Base-by-base conservation (phyloP, 1,140 invertebrate genomes). In the Lepidurus arcticus region DNA sequence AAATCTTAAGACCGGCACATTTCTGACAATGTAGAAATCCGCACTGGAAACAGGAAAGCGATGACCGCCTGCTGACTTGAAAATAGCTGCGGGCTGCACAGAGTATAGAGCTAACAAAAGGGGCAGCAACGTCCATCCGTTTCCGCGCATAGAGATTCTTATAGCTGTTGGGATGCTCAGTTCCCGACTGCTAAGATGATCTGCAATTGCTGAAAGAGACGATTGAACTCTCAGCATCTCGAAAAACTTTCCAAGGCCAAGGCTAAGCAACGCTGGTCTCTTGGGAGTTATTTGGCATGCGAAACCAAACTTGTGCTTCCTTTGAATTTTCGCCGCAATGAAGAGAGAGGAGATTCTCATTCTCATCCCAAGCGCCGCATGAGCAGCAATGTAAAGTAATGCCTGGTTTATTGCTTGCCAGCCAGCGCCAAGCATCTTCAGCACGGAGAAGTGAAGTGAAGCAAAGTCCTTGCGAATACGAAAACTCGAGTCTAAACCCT, bases 131-230 rank as follows among this genome's bases (percentile, higher is more conserved):
- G 53, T 65, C 53, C 53, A 65, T 16, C 53, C 53, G 53, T 16
- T 65, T 65, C 9, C 13, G 53, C 45, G 53, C 53, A 65, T 65
- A 21, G 53, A 65, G 21, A 65, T 65, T 65, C 53, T 65, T 65
- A 65, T 65, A 21, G 53, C 21, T 16, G 53, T 7, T 13, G 53
- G 53, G 53, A 7, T 7, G 45, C 45, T 10, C 45, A 7, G 53
- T 65, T 9, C 21, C 21, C 6, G 53, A 13, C 53, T 65, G 10
- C 8, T n/a, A 65, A 13, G 53, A 65, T 16, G 13, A 65, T 65
- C 21, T 65, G 53, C 16, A 13, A 65, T 16, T 65, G 16, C 34
- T 34, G 4, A 0, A 4, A 0, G 34, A 34, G 34, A 34, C 34
- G 34, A 34, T 34, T 34, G 34, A 34, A 34, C 34, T 34, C 34